phyloP scores from a whole-genome alignment of 2,797 vertebrate genomes.

The Scolopax rusticola region DNA sequence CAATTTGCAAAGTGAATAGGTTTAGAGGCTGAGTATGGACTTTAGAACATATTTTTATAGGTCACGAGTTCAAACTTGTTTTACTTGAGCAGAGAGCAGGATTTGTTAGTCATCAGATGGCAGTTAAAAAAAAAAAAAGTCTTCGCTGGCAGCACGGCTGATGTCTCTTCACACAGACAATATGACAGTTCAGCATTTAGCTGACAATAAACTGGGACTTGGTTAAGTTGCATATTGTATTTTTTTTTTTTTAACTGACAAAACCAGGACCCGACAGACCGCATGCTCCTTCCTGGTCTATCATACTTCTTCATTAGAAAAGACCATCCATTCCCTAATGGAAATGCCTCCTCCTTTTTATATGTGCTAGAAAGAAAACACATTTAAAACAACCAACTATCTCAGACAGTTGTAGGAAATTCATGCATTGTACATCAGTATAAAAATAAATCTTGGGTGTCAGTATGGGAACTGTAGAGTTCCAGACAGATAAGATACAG shows the following conservation, averaged over 20 bases:
- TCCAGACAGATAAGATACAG: neutral
- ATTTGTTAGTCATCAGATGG: constrained; percentile 48
- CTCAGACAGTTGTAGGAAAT: constrained; percentile 12
- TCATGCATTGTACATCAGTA: neutral
- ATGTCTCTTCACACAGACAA: constrained; percentile 36
- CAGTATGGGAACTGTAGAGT: neutral
- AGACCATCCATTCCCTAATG: neutral
- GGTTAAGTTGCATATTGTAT: neutral
- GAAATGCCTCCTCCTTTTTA: constrained; percentile 1
- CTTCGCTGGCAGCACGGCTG: neutral
- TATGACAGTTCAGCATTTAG: constrained; percentile 31
- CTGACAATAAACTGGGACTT: constrained; percentile 2
- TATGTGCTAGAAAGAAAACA: neutral
- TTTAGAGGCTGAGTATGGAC: neutral
- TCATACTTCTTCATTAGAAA: neutral
- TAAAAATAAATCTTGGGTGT: constrained; percentile 17
- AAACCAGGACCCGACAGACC: neutral
- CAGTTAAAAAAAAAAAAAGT: neutral
- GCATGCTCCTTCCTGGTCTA: neutral
- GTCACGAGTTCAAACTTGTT: constrained; percentile 34
- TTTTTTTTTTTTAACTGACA: constrained; percentile 35
- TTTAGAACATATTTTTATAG: constrained; percentile 30
- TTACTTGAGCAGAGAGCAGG: constrained; percentile 25
- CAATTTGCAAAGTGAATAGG: neutral
- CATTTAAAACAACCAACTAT: constrained; percentile 3